phyloP scores from a whole-genome alignment of 2,797 vertebrate species.

The Semaprochilodus insignis region DNA sequence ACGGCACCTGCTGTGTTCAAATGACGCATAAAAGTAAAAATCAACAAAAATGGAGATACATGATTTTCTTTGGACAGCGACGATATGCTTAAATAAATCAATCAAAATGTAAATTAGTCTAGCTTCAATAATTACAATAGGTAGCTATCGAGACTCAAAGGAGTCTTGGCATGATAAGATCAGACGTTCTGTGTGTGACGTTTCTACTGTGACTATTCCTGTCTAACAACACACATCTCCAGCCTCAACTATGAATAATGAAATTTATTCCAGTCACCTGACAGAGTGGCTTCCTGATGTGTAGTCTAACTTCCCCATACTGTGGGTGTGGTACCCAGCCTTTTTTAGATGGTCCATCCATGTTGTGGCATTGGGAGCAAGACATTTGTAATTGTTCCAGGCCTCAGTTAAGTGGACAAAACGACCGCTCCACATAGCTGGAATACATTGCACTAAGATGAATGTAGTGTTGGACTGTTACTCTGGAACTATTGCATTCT shows the following conservation, averaged over 20 bases:
- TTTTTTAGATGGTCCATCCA: slow-evolving; percentile 92
- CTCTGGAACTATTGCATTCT: background rate
- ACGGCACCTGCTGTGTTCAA: no score
- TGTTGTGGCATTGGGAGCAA: slow-evolving; percentile 85
- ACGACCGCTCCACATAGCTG: slow-evolving; percentile 97
- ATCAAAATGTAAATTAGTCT: background rate
- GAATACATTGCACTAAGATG: slow-evolving; percentile 6
- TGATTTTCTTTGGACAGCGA: no score
- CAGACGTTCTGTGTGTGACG: background rate
- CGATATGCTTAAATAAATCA: no score
- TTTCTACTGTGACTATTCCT: background rate
- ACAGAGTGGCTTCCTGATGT: slow-evolving; percentile 92
- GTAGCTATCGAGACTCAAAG: background rate
- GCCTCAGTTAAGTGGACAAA: slow-evolving; percentile 93
- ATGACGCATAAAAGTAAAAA: no score
- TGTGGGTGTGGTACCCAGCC: slow-evolving; percentile 85
- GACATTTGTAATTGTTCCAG: slow-evolving; percentile 98
- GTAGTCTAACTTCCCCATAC: slow-evolving; percentile 92
- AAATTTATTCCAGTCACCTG: slow-evolving; percentile 79
- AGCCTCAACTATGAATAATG: background rate
- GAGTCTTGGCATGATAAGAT: background rate
- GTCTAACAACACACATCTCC: background rate
- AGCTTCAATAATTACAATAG: background rate
- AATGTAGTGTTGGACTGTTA: background rate
- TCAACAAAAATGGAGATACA: no score